A percentile compares a stretch with the other conserved stretches of the same genome.
These are phyloP conservation scores for Macrochelys suwanniensis DNA, from an alignment of 2,797 vertebrate genomes.

Conservation along the genomic window DNA sequence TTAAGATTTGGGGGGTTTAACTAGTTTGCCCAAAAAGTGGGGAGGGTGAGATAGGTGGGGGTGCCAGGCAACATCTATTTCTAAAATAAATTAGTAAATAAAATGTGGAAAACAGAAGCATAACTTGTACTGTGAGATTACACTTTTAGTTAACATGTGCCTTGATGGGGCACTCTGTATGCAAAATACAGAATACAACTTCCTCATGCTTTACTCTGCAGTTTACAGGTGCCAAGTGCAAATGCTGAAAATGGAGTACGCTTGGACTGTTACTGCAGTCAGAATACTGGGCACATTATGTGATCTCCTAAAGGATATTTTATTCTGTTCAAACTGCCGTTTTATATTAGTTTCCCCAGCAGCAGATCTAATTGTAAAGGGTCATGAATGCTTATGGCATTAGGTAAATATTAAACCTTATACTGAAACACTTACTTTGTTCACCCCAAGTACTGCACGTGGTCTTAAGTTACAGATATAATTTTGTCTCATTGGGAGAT, in stretches of 20 bases:
- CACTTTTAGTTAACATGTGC: not conserved
- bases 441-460: not conserved
- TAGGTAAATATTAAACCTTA: not conserved
- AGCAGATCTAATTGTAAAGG: not conserved
- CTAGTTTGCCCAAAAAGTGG: not conserved
- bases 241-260: not conserved
- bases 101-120: not conserved
- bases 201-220: not conserved
- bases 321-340: not conserved
- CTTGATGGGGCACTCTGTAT: not conserved
- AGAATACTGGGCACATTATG: not conserved
- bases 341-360: not conserved
- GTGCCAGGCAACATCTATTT: not conserved
- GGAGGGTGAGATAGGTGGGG: not conserved
- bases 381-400: not conserved
- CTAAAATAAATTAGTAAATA: not conserved
- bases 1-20: not conserved
- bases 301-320: not conserved
- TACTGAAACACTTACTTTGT: not conserved
- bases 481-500: not conserved
- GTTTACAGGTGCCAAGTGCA: not conserved
- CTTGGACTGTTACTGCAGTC: not conserved
- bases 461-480: not conserved
- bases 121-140: rapidly evolving
- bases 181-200: not conserved